Evolutionary conservation across 2,888 invertebrate species (phyloP), one percentile per base, ranked within the genome.

Genomic region (Dromius quadrimaculatus): DNA sequence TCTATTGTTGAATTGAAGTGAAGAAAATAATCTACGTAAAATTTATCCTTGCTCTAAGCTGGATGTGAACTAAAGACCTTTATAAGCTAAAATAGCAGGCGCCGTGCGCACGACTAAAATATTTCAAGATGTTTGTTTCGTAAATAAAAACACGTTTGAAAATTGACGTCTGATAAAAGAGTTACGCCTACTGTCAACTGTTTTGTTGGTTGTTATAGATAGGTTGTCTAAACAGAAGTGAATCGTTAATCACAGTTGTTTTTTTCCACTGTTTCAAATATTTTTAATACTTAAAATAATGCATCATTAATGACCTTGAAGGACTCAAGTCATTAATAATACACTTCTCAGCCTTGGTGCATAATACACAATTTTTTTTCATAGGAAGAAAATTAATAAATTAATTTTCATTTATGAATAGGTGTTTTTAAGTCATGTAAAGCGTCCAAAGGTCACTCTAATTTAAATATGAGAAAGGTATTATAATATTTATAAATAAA

Each of bases 391-490:
- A n/a, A n/a, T n/a, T n/a, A n/a, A 32, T 32, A 32, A 32, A 32
- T 32, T 4, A 6, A 32, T 32, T 32, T 41, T 41, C n/a, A 11
- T 9, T 41, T 41, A 6, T 41, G 41, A 6, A 6, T 41, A 43
- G n/a, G 13, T 8, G 20, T 61, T 36, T 61, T 38, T 61, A 41
- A 6, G 8, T 5, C n/a, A 57, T 28, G 13, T 57, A 57, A 22
- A n/a, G 13, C 13, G 50, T 19, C 2, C 47, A 64, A 64, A 59
- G 68, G 59, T 68, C 45, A 28, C 5, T 32, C 45, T 68, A 32
- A 68, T 68, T 68, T 68, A 45, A 68, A 68, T 68, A 68, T 59
- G 59, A 32, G 68, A 68, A 68, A 68, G 68, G 68, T 23, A 68
- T 41, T 17, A 43, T 22, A 3, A 11, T 50, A 6, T 36, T 66